Evolutionary conservation across 2,888 invertebrate genomes (phyloP), one percentile per base, ranked within the genome.

Genomic region (Conops quadrifasciatus): DNA sequence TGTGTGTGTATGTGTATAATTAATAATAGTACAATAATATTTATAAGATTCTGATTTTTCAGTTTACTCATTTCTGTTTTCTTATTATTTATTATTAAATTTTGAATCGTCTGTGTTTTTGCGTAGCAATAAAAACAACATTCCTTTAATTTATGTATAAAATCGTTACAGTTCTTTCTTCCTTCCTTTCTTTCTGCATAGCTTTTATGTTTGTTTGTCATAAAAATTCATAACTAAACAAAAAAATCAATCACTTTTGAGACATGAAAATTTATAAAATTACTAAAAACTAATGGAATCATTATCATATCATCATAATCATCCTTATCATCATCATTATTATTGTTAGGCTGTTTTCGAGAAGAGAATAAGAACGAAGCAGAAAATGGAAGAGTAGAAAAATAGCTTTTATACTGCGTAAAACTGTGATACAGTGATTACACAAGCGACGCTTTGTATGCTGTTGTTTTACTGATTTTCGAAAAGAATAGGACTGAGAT

Each of bases 231-330:
- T 71, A 66, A 70, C 58, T 70, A 64, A 67, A 30, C 47, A 63
- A n/a, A n/a, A n/a, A n/a, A n/a, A n/a, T n/a, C n/a, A 56, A 71
- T 66, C 66, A 71, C 66, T 59, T 71, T 71, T 71, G 71, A 71
- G 66, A 71, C 71, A 71, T 66, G 71, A 51, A 62, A 65, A 65
- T 49, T 59, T 63, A 49, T 43, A 9, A 49, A 24, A 28, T 47
- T 64, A 49, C 19, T 64, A 64, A 59, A 59, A 71, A 53, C 71
- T 71, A 71, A 66, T 71, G 71, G 66, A 71, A 71, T 70, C 36
- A 36, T 36, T 36, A 36, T 36, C 36, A n/a, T n/a, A n/a, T n/a
- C n/a, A n/a, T n/a, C n/a, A n/a, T n/a, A n/a, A n/a, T n/a, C n/a
- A n/a, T n/a, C n/a, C n/a, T n/a, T n/a, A n/a, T n/a, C n/a, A n/a